These are phyloP conservation scores for Anniella stebbinsi DNA, from an alignment of 2,797 vertebrate species.

Conservation along the genomic window DNA sequence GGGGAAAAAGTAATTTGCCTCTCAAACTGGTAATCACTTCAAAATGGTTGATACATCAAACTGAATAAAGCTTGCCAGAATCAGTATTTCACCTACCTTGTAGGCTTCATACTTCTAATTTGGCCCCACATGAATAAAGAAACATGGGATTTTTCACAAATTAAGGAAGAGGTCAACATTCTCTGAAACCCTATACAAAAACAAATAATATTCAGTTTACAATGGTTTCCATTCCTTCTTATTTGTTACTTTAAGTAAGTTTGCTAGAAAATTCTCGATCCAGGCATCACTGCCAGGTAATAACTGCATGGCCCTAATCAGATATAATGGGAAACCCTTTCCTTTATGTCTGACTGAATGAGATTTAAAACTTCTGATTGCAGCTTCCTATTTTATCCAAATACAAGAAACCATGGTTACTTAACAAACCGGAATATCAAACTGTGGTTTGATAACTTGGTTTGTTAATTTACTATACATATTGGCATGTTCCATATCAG, in stretches of 20 bases:
- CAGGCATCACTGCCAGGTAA: not conserved
- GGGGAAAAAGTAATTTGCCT: not conserved
- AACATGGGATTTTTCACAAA: slow-evolving; percentile 16
- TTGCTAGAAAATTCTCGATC: not conserved
- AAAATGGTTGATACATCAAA: not conserved
- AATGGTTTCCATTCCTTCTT: not conserved
- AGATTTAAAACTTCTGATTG: not conserved
- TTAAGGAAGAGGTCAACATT: not conserved
- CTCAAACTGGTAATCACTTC: not conserved
- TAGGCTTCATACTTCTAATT: slow-evolving; percentile 8
- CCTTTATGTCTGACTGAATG: not conserved
- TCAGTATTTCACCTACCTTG: slow-evolving; percentile 8
- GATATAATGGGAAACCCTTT: not conserved
- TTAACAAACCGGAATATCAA: not conserved
- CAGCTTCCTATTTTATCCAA: not conserved
- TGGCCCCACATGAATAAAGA: not conserved
- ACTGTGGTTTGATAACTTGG: not conserved
- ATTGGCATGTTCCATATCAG: not conserved
- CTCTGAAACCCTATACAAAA: slow-evolving; percentile 34
- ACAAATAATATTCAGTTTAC: slow-evolving; percentile 3
- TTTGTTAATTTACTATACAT: not conserved
- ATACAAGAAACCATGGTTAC: not conserved
- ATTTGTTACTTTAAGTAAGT: not conserved
- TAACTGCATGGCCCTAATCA: not conserved
- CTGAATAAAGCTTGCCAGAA: not conserved